Conservation (phyloP, 2,113 vertebrate genomes). For the Callipepla squamata region DNA sequence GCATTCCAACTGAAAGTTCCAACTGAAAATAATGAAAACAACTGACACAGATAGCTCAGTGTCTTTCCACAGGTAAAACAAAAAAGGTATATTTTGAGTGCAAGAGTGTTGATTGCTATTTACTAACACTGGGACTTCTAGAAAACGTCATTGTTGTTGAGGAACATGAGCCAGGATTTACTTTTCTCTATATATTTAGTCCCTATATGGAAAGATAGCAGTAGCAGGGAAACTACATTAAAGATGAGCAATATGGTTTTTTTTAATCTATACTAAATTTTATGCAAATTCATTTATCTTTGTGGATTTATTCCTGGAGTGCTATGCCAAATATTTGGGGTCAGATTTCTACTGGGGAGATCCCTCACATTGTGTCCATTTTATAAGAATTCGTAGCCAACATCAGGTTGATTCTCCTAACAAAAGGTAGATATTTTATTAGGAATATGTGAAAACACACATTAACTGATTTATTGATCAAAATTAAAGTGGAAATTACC, state of each 20-base stretch:
- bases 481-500: not conserved
- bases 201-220: conserved; percentile 52
- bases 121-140: not conserved
- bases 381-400: not conserved
- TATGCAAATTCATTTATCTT: not conserved
- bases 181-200: conserved; percentile 11
- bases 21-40: not conserved
- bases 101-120: not conserved
- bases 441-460: not conserved
- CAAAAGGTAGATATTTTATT: not conserved
- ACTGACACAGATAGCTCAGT: not conserved
- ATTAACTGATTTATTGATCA: not conserved
- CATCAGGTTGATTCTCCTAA: not conserved
- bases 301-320: not conserved
- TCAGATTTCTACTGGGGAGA: not conserved
- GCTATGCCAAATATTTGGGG: conserved; percentile 19
- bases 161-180: conserved; percentile 29
- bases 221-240: conserved; percentile 1
- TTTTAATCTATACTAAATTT: conserved; percentile 31
- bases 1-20: not conserved
- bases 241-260: conserved; percentile 25
- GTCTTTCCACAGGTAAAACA: not conserved
- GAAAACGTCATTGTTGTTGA: conserved; percentile 2
- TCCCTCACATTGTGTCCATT: not conserved
- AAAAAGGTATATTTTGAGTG: not conserved